Evolutionary conservation across 2,113 vertebrate species (phyloP), one percentile per base, ranked within the genome.

Genomic region (Pomatostomus ruficeps): DNA sequence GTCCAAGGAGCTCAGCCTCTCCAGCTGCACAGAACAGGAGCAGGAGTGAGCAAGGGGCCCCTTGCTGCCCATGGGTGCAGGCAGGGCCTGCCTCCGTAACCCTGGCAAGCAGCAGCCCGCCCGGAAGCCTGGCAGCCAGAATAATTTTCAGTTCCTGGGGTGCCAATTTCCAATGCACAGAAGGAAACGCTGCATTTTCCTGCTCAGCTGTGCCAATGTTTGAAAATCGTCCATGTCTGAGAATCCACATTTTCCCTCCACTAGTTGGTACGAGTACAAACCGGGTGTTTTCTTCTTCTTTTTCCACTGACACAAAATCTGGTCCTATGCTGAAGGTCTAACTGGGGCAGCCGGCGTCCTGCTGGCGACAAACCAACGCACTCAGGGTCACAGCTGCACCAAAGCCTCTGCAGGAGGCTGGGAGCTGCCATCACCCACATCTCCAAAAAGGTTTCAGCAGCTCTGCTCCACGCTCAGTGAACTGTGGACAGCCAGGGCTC

Each of bases 141-240:
- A 22, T 55, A 5, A 70, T 74, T 66, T 66, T 38, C 38, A 59
- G 57, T 71, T 90, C 91, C 91, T 88, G 84, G 77, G 85, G 90
- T 89, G 70, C 90, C 91, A 86, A 78, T 82, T 95, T 79, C 73
- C 87, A 85, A 12, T 2, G 14, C 49, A 13, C 95, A 89, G 82
- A 95, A 85, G 95, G 87, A 68, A 92, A 81, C 0, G 1, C 79
- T 77, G 67, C 26, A 23, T 79, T 93, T 73, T 78, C 72, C 85
- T 82, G 3, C 66, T 96, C 89, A 81, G 65, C 91, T 77, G 46
- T 79, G 96, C 94, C 94, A 93, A 72, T 85, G 82, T 79, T 83
- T 92, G 88, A 81, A 94, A 91, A 75, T 61, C 4, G 2, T 22
- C 87, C 10, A 0, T 55, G 54, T 74, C 85, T 67, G 88, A 95